Evolutionary conservation across 2,113 vertebrate genomes (phyloP), one percentile per base, ranked within the genome.

Genomic region (Pollimyrus isidori): DNA sequence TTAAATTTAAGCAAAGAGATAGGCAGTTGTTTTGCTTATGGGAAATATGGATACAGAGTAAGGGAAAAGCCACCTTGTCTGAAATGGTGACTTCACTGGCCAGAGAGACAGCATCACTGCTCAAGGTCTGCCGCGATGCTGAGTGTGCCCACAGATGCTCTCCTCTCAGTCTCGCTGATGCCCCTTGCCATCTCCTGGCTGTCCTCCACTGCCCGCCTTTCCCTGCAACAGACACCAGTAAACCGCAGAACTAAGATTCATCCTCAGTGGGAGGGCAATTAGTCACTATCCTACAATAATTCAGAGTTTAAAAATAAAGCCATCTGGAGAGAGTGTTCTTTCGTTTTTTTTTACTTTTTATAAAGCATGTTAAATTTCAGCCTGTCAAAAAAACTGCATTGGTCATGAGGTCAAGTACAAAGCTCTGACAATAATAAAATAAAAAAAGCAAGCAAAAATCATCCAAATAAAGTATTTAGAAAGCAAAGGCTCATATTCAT

Each of bases 61-160:
- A 46, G 2, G 62, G n/a, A 30, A 73, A 23, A 87, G 92, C 94
- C 90, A 95, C 95, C 91, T 82, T 92, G 88, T 91, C 90, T 90
- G 92, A 94, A 88, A 87, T 1, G 19, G 89, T 45, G 1, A 56
- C 30, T 62, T 94, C 92, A 3, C 93, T 93, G 89, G 89, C 23
- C 76, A 95, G 82, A 30, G 93, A 95, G 1, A 92, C 6, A 0
- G 90, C 92, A 90, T 94, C 93, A 86, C 92, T 94, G 87, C 26
- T 94, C 80, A 93, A 91, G 30, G 92, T 93, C 87, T 90, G 87
- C 4, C 52, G 89, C 89, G 85, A 56, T 58, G 39, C 23, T 76
- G 48, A 13, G 13, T 30, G 86, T 30, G 84, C 65, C 46, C 88
- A 88, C 69, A 50, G 45, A 42, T 35, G 23, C 30, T 39, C 13